Base-by-base conservation (phyloP, 2,797 vertebrate genomes). In the Clarias fuscus region DNA sequence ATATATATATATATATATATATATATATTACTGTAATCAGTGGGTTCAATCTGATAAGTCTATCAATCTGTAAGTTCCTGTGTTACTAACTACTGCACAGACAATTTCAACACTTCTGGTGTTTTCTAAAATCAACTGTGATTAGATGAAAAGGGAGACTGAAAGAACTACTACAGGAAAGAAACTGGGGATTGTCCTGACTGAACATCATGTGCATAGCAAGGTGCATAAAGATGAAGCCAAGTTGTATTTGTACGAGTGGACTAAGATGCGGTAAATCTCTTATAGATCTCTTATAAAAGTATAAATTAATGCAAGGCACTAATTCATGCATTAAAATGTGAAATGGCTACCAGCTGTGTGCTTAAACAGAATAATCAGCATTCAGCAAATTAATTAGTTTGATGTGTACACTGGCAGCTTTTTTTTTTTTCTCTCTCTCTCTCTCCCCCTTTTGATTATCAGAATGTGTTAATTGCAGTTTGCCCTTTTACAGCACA, bases 381-480 rank as follows among this genome's bases (percentile, higher is more conserved):
- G 6, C 81, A 70, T 83, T 71, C 6, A 22, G 13, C 6, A 67
- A 61, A 40, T 56, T 81, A 61, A 68, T 68, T 84, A 43, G 37
- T 43, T 48, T 56, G 76, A 65, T 40, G 7, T 64, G 30, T 27
- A 30, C 6, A 1, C n/a, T 15, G 24, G 27, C 48, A 43, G 6
- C 20, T 27, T 67, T 79, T n/a, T 62, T 14, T 13, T 30, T 1
- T 30, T 1, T 30, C 30, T 30, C 33, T 33, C 33, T 33, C 33
- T 33, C 58, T 48, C 48, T 48, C 48, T 48, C 33, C 14, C 17
- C 15, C 24, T 59, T 81, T 68, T 43, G 33, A 33, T 37, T 27
- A 20, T 33, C 61, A 76, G 33, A 76, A 82, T 82, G 78, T 78
- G 62, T 33, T 85, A n/a, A 70, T 85, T 71, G 37, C 65, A 58